Evolutionary conservation across 2,888 invertebrate species (phyloP), one percentile per base, ranked within the genome.

Genomic region (Rhyacophila evoluta): DNA sequence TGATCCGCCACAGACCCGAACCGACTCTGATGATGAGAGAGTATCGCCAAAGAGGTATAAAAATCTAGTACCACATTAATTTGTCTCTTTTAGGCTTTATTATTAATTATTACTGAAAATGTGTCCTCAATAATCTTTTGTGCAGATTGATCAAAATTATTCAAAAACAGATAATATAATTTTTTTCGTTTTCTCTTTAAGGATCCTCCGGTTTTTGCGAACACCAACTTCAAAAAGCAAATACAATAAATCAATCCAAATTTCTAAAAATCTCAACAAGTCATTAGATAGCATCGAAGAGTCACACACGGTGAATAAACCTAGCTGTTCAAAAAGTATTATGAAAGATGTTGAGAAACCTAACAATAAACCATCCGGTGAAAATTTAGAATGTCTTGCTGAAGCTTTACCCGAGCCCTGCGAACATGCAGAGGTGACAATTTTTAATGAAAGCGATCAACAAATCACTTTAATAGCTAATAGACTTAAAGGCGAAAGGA

Each of bases 21-120:
- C 67, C 6, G 86, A 87, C 71, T 87, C 88, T 0, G 89, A 88
- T 41, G 87, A 88, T 27, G 88, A 89, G 82, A 83, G 85, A 41
- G 82, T 86, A 3, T 86, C 88, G 0, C 86, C 87, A n/a, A 81
- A 79, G 67, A 77, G 82, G 82, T 81, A 68, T n/a, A n/a, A n/a
- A n/a, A n/a, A n/a, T n/a, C n/a, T n/a, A n/a, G n/a, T n/a, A n/a
- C n/a, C n/a, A n/a, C n/a, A n/a, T n/a, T n/a, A n/a, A n/a, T n/a
- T n/a, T n/a, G n/a, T n/a, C n/a, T n/a, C n/a, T n/a, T n/a, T n/a
- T n/a, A n/a, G n/a, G n/a, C n/a, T n/a, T n/a, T n/a, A n/a, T n/a
- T n/a, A n/a, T n/a, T n/a, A n/a, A n/a, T n/a, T n/a, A n/a, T n/a
- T n/a, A n/a, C n/a, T n/a, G n/a, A n/a, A n/a, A n/a, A n/a, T n/a